These are phyloP conservation scores for Neoseiulus cucumeris DNA, from an alignment of 1,140 invertebrate species.

Conservation along the genomic window DNA sequence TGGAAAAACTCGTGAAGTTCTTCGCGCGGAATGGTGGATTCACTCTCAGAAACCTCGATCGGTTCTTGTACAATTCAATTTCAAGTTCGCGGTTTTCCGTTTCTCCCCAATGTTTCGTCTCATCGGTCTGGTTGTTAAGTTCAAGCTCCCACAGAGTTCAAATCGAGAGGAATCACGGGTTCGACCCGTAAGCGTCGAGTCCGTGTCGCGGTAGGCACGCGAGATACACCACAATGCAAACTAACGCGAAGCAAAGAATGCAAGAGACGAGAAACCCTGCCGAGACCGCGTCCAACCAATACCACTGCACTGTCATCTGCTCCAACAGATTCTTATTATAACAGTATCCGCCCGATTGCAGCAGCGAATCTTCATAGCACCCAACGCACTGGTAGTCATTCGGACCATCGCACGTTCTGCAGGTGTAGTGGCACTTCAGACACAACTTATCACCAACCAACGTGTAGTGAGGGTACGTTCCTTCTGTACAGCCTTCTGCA, in stretches of 20 bases:
- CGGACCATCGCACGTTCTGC: constrained; percentile 33
- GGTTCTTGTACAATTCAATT: no score
- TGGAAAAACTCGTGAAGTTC: no score
- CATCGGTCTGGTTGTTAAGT: no score
- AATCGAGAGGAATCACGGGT: no score
- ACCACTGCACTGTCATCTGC: constrained; percentile 12
- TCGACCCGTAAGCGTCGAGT: neutral
- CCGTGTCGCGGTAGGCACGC: neutral
- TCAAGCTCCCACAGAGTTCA: no score
- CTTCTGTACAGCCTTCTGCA: neutral
- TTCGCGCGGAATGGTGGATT: no score
- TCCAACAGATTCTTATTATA: constrained; percentile 14
- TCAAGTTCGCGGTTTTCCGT: no score
- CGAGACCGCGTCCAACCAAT: neutral
- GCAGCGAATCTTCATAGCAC: constrained; percentile 27
- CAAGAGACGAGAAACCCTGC: neutral
- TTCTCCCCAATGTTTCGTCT: no score
- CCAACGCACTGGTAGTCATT: constrained; percentile 35
- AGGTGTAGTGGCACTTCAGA: constrained; percentile 37
- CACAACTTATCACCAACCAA: constrained; percentile 20
- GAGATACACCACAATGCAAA: neutral
- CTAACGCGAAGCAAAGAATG: neutral
- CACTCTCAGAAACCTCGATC: no score
- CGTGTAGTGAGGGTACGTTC: neutral
- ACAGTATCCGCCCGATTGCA: constrained; percentile 17